Percentiles rank a stretch among this genome's conserved stretches.
Conservation (phyloP, 2,113 vertebrate genomes). For the Ciconia stormi region DNA sequence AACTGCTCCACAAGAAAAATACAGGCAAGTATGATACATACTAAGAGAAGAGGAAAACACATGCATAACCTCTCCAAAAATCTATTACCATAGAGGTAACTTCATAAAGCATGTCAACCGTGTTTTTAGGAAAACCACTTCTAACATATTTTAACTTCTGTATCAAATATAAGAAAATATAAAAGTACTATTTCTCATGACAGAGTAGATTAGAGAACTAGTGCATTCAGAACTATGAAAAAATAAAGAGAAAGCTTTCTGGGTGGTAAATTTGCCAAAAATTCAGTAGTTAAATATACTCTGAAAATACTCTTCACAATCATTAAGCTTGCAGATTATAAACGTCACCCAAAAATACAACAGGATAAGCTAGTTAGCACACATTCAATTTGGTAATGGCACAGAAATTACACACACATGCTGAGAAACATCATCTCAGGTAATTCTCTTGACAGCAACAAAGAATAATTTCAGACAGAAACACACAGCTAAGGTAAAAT, state of each 20-base stretch:
- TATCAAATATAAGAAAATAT: not conserved
- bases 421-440: not conserved
- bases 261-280: not conserved
- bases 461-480: not conserved
- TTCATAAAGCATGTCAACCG: fast-evolving
- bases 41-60: not conserved
- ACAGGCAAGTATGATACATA: not conserved
- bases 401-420: not conserved
- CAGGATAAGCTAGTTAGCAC: not conserved
- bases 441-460: not conserved
- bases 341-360: not conserved
- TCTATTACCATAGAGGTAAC: not conserved
- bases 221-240: not conserved
- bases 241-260: not conserved
- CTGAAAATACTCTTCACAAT: not conserved
- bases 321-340: not conserved
- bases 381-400: not conserved
- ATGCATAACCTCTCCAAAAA: not conserved
- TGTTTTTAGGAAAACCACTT: not conserved
- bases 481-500: not conserved
- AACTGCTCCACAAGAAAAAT: not conserved
- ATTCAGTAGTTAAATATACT: not conserved
- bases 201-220: not conserved
- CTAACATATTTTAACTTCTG: not conserved
- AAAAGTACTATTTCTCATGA: not conserved